Evolutionary conservation across 1,140 invertebrate genomes (phyloP).

Genomic region (Euura lappo): DNA sequence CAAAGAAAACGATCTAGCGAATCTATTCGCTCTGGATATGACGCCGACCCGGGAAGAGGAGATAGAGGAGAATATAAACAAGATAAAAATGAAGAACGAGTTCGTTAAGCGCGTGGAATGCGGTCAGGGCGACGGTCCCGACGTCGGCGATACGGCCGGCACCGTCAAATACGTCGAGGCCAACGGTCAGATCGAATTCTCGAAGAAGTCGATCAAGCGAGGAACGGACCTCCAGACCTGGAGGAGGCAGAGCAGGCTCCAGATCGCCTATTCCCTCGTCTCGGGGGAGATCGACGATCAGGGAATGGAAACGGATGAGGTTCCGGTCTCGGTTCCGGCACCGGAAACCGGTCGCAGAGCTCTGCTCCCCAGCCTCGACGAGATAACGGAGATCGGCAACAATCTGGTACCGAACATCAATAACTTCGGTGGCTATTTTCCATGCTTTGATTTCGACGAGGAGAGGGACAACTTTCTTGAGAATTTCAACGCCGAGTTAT

Average conservation of each 20-base stretch:
- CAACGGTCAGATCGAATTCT: constrained; percentile 31
- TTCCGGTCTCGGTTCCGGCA: neutral
- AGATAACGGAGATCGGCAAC: constrained; percentile 25
- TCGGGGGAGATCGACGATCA: neutral
- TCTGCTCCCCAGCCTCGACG: constrained; percentile 25
- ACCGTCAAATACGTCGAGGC: constrained; percentile 35
- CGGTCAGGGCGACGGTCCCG: constrained; percentile 26
- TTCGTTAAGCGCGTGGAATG: neutral
- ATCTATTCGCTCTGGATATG: constrained; percentile 40
- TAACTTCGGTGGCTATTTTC: constrained; percentile 29
- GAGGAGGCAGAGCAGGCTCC: constrained; percentile 32
- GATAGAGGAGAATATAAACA: constrained; percentile 38
- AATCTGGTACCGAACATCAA: constrained; percentile 25
- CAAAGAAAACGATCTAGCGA: constrained; percentile 31
- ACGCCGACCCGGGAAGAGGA: constrained; percentile 28
- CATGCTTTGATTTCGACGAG: constrained; percentile 18
- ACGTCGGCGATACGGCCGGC: constrained; percentile 13
- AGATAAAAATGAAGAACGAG: constrained; percentile 28
- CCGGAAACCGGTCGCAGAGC: constrained; percentile 2
- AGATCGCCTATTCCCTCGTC: constrained; percentile 32
- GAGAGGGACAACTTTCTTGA: constrained; percentile 27
- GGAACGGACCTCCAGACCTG: constrained; percentile 28
- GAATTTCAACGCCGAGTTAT: constrained; percentile 16
- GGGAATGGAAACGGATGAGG: neutral
- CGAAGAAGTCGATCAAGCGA: constrained; percentile 16